Percentiles rank a stretch among this genome's conserved stretches.
Conservation (phyloP, 2,888 invertebrate species). For the Tipula vernalis region DNA sequence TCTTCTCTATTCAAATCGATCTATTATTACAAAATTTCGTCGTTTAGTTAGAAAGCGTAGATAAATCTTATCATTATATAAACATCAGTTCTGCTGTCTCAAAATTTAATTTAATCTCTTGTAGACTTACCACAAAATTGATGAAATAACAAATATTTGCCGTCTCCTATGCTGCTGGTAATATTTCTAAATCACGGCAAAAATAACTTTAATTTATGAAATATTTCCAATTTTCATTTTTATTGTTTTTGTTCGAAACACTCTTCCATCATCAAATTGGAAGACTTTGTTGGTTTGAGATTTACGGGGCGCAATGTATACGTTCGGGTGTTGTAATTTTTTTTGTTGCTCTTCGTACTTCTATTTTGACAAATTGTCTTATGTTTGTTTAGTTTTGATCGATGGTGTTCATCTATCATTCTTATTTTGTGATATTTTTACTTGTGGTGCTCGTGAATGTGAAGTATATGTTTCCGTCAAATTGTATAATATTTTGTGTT, state of each 20-base stretch:
- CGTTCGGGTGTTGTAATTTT: background rate
- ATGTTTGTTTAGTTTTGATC: background rate
- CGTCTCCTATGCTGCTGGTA: no score
- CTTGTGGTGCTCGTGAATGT: background rate
- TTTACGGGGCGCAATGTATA: background rate
- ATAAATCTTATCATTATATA: no score
- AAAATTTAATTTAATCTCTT: no score
- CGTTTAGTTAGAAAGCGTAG: no score
- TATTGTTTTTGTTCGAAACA: background rate
- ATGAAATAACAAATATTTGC: no score
- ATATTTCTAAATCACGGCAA: background rate
- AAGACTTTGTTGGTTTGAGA: background rate
- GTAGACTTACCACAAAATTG: no score
- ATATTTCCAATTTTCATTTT: background rate
- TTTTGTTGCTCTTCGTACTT: background rate
- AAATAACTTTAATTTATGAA: background rate
- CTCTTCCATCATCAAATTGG: background rate
- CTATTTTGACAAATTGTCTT: background rate
- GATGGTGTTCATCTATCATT: background rate
- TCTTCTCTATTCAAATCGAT: no score
- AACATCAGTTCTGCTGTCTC: no score
- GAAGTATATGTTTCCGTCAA: background rate
- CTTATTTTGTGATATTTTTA: background rate
- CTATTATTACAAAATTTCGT: no score
- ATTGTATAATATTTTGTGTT: background rate